Evolutionary conservation across 2,113 vertebrate species (phyloP).

Genomic region (Microcebus lehilahytsara): DNA sequence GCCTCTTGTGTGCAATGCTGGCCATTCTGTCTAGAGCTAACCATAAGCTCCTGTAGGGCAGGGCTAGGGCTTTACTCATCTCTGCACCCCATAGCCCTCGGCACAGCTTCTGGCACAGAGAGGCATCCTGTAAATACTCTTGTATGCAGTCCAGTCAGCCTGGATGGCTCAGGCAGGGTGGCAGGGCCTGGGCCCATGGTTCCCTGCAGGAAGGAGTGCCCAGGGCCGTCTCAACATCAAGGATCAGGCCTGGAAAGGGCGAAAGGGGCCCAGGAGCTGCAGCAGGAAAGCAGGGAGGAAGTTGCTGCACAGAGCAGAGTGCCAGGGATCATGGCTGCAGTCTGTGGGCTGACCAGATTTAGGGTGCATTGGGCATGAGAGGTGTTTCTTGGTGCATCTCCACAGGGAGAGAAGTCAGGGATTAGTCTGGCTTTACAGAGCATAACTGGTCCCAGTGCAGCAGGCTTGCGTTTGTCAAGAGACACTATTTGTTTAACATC

Average conservation of each 20-base stretch:
- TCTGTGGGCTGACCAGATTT: not conserved
- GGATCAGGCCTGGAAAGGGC: not conserved
- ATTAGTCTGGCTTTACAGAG: constrained; percentile 59
- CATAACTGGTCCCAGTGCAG: constrained; percentile 56
- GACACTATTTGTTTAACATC: constrained; percentile 75
- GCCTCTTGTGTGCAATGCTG: not conserved
- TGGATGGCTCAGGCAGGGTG: too few species aligned
- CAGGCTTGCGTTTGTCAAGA: constrained; percentile 63
- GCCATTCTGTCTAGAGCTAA: not conserved
- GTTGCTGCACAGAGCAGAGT: not conserved
- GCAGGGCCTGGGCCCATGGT: not conserved
- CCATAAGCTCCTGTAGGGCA: not conserved
- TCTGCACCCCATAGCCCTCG: too few species aligned
- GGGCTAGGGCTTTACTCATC: not conserved
- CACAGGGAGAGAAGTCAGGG: not conserved
- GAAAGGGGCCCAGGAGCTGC: not conserved
- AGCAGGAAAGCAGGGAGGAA: not conserved
- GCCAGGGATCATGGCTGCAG: not conserved
- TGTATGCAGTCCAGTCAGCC: not conserved
- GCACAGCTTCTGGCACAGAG: not conserved
- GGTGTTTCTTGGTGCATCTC: constrained; percentile 35
- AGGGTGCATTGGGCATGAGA: not conserved
- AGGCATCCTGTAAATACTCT: not conserved
- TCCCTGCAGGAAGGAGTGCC: not conserved
- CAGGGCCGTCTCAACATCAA: not conserved